Evolutionary conservation across 2,797 vertebrate species (phyloP).

Genomic region (Sebastes diploproa): DNA sequence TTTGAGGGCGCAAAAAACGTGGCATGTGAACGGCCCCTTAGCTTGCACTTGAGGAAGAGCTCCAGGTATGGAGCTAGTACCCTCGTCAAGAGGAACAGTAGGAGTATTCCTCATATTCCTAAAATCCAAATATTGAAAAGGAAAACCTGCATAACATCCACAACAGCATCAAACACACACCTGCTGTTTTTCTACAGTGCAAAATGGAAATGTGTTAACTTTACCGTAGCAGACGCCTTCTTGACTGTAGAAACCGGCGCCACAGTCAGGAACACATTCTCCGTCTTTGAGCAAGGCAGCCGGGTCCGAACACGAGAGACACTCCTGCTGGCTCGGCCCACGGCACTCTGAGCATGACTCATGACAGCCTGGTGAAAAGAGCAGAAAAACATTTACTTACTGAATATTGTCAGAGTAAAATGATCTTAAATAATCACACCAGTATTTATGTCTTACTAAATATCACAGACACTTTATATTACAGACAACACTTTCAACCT

Average conservation of each 20-base stretch:
- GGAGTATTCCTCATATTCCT: neutral
- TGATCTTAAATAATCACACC: neutral
- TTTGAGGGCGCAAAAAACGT: too few relatives aligned
- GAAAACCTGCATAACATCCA: neutral
- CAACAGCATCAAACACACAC: neutral
- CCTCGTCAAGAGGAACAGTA: neutral
- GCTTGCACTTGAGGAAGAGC: neutral
- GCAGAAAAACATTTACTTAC: neutral
- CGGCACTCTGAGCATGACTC: constrained; percentile 86
- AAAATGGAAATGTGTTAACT: neutral
- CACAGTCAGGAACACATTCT: constrained; percentile 85
- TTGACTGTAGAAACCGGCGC: constrained; percentile 79
- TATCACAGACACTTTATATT: neutral
- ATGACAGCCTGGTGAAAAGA: constrained; percentile 84
- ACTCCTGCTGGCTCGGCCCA: constrained; percentile 83
- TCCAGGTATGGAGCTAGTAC: neutral
- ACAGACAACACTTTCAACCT: neutral
- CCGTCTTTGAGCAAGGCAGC: constrained; percentile 81
- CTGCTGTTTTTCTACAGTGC: neutral
- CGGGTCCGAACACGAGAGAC: constrained; percentile 83
- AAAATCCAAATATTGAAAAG: neutral
- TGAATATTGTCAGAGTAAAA: neutral
- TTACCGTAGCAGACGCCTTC: constrained; percentile 87
- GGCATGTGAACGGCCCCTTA: neutral
- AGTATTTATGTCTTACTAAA: neutral